These are phyloP conservation scores for Bradypus variegatus DNA, from an alignment of 2,797 vertebrate genomes.

Conservation along the genomic window DNA sequence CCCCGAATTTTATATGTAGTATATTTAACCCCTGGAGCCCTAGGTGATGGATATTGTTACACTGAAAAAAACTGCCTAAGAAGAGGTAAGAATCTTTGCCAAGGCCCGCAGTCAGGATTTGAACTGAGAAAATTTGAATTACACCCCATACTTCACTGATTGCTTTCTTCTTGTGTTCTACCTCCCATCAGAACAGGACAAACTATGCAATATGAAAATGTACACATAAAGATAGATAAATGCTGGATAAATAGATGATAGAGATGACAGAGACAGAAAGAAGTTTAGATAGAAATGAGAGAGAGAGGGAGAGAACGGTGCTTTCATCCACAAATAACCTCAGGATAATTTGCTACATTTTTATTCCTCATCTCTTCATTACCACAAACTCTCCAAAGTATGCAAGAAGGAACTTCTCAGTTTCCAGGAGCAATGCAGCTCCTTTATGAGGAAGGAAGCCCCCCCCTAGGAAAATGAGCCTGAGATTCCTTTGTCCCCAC, in stretches of 20 bases:
- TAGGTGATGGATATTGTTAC: neutral
- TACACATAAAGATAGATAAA: too few relatives aligned
- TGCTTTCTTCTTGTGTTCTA: neutral
- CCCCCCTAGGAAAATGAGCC: neutral
- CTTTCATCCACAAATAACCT: too few relatives aligned
- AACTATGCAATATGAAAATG: neutral
- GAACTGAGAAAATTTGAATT: too few relatives aligned
- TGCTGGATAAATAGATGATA: neutral
- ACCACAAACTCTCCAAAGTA: neutral
- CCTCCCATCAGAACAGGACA: neutral
- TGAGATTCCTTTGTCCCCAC: neutral
- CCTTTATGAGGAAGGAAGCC: neutral
- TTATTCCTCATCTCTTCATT: neutral
- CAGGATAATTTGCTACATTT: neutral
- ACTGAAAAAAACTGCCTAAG: neutral
- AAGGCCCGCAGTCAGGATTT: neutral
- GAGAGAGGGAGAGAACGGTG: neutral
- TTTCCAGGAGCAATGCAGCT: neutral
- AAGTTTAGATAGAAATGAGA: neutral
- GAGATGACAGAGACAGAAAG: too few relatives aligned
- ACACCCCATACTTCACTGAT: too few relatives aligned
- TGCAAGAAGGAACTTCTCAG: neutral
- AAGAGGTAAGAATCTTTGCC: neutral
- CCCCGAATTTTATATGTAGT: neutral
- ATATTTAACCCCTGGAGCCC: neutral